Percentiles rank a stretch among this genome's conserved stretches.
Conservation (phyloP, 2,113 vertebrate genomes). For the Donacobius atricapilla region DNA sequence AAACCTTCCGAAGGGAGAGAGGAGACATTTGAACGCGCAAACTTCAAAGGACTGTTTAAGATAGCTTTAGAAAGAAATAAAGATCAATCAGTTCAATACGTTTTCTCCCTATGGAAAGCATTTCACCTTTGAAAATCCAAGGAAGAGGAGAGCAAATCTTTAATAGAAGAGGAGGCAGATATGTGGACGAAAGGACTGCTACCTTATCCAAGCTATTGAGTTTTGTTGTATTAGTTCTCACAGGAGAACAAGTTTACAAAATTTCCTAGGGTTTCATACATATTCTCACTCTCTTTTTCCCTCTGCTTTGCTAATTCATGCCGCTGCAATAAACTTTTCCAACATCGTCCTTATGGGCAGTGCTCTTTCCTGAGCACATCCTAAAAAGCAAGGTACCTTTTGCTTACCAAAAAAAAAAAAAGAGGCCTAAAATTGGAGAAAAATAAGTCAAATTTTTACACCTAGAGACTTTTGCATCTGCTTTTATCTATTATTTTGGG, state of each 20-base stretch:
- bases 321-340: not conserved
- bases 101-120: not conserved
- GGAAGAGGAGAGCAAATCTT: not conserved
- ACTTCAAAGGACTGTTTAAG: conserved; percentile 60
- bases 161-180: not conserved
- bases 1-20: conserved; percentile 47
- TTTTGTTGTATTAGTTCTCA: not conserved
- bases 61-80: not conserved
- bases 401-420: not conserved
- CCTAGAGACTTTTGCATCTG: accelerated
- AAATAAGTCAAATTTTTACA: not conserved
- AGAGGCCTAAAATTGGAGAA: not conserved
- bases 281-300: not conserved
- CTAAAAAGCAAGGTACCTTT: not conserved
- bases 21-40: conserved; percentile 62
- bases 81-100: not conserved
- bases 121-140: not conserved
- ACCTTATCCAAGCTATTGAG: not conserved
- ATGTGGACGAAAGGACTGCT: not conserved
- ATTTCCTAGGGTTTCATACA: not conserved
- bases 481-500: not conserved
- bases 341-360: not conserved
- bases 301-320: not conserved
- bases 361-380: not conserved
- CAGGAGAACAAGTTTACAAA: not conserved